Percentiles rank a stretch among this genome's conserved stretches.
These are phyloP conservation scores for Rhegmatorhina hoffmannsi DNA, from an alignment of 2,113 vertebrate genomes.

Conservation along the genomic window DNA sequence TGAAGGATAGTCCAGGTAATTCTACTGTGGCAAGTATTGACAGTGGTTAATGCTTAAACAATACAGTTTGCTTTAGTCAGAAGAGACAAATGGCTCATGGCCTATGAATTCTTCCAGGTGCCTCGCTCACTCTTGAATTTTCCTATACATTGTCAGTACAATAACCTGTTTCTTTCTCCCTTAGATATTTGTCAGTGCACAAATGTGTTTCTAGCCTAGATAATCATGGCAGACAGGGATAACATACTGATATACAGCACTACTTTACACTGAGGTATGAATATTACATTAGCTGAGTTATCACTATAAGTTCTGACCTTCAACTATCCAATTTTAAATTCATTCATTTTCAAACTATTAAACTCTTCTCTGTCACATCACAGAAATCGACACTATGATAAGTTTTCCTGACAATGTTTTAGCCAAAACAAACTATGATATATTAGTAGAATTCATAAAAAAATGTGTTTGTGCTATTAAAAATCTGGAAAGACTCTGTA, in stretches of 20 bases:
- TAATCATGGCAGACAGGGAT: conserved; percentile 69
- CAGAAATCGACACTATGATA: conserved; percentile 53
- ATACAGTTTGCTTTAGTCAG: conserved; percentile 50
- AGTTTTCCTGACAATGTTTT: conserved; percentile 64
- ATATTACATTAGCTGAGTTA: conserved; percentile 80
- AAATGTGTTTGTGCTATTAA: background rate
- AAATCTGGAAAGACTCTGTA: background rate
- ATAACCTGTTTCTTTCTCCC: conserved; percentile 26
- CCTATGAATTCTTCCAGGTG: conserved; percentile 21
- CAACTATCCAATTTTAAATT: conserved; percentile 71
- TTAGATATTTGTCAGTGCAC: conserved; percentile 66
- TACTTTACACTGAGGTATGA: conserved; percentile 67
- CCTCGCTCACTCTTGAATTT: conserved; percentile 6
- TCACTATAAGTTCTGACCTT: conserved; percentile 74
- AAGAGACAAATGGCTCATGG: conserved; percentile 39
- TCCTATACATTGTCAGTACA: conserved; percentile 9
- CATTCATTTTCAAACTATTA: conserved; percentile 71
- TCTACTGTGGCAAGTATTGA: conserved; percentile 23
- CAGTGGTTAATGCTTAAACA: conserved; percentile 52
- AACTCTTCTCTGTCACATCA: conserved; percentile 56
- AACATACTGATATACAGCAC: conserved; percentile 73
- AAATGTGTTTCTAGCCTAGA: conserved; percentile 66
- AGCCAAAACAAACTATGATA: conserved; percentile 59
- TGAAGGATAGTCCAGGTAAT: background rate
- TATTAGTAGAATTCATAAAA: conserved; percentile 38